phyloP scores from a whole-genome alignment of 2,113 vertebrate species.

The Machaerirhynchus nigripectus region DNA sequence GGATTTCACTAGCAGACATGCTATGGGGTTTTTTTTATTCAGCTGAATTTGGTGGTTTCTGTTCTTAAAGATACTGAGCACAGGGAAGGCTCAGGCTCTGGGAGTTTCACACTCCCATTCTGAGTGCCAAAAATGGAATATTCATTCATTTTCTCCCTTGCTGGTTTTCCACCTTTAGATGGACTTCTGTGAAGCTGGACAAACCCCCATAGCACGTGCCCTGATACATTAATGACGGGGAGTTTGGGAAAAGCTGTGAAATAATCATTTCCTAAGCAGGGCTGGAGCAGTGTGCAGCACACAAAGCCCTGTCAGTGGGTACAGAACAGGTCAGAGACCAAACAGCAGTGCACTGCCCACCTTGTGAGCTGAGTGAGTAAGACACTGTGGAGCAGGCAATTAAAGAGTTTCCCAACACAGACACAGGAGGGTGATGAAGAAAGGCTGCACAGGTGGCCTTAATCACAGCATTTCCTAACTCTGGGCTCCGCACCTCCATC shows the following conservation, averaged over 20 bases:
- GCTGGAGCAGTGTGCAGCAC: background rate
- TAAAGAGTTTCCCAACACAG: background rate
- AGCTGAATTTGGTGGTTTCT: background rate
- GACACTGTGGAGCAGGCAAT: background rate
- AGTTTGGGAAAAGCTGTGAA: background rate
- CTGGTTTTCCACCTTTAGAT: background rate
- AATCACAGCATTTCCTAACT: conserved; percentile 28
- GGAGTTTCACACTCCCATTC: background rate
- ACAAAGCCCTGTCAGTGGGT: background rate
- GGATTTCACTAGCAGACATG: background rate
- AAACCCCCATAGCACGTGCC: background rate
- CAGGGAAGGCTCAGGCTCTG: background rate
- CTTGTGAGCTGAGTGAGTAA: background rate
- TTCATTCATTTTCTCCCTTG: background rate
- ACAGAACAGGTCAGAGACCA: background rate
- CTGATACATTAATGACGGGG: background rate
- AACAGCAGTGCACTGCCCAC: background rate
- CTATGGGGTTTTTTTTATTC: background rate
- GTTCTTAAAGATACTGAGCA: background rate
- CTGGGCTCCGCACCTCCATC: background rate
- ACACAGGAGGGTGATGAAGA: background rate
- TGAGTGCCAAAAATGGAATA: background rate
- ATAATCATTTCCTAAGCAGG: background rate
- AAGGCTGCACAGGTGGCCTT: background rate
- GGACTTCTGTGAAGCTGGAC: background rate